Evolutionary conservation across 2,888 invertebrate genomes (phyloP), one percentile per base, ranked within the genome.

Genomic region (Lamellibrachia satsuma): DNA sequence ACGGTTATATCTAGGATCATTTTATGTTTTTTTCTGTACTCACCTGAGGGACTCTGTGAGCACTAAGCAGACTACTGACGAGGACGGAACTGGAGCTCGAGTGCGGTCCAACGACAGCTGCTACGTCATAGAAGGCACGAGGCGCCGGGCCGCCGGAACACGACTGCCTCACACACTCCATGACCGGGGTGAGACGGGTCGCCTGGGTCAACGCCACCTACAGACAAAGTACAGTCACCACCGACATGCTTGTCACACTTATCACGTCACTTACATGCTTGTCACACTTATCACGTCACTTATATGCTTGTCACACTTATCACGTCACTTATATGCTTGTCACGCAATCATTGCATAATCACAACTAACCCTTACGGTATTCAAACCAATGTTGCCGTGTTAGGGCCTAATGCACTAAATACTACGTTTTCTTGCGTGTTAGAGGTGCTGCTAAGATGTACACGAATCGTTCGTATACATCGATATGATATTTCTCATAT

Each of bases 81-180:
- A 90, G 90, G 55, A 52, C 52, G n/a, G 92, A 75, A 15, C 39
- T n/a, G 27, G 92, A 75, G 39, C 92, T 92, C 22, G 92, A 92
- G 55, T 92, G 90, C 15, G 92, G 92, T 27, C 92, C 92, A 4
- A 92, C 2, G 22, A 92, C 90, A 39, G 52, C 92, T 7, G 92
- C 92, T 27, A 92, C 92, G 27, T 57, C 52, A 27, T 92, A 92
- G 90, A 92, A 90, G 52, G 92, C 52, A 22, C 52, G n/a, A 7
- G 90, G 15, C n/a, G n/a, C 52, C 9, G 3, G 15, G 52, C 22
- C 51, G 39, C 92, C 92, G 3, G 55, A 52, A 52, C 92, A 92
- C 1, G 90, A 55, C 39, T 22, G 11, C 92, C 55, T 39, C 90
- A 92, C 39, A 57, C 92, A 92, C 39, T 51, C 27, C 52, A 55